Evolutionary conservation across 2,113 vertebrate genomes (phyloP).

Genomic region (Atlantisia rogersi): DNA sequence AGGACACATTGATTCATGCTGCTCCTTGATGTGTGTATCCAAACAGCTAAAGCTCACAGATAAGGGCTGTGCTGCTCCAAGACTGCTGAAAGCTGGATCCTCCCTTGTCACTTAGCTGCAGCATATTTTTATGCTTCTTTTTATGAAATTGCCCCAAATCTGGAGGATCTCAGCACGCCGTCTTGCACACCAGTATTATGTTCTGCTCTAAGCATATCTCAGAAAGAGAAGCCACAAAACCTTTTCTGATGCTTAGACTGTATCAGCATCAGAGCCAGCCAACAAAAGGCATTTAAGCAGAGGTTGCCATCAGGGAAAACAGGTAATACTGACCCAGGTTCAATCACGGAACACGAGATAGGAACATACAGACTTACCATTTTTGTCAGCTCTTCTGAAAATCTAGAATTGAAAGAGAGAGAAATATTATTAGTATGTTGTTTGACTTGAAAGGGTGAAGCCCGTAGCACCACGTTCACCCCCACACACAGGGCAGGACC

Average conservation of each 20-base stretch:
- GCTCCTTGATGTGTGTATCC: rapidly evolving
- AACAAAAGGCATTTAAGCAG: background rate
- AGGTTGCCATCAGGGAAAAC: background rate
- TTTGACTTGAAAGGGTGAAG: background rate
- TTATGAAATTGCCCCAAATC: background rate
- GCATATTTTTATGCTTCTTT: background rate
- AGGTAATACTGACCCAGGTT: background rate
- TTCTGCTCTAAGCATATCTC: background rate
- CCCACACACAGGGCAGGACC: background rate
- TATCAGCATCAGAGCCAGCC: rapidly evolving
- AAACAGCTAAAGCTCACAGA: background rate
- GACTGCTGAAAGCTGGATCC: background rate
- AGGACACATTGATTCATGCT: background rate
- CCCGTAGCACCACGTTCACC: rapidly evolving
- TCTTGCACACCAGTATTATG: background rate
- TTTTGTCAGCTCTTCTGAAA: constrained; percentile 84
- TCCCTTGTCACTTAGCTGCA: background rate
- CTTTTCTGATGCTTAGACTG: background rate
- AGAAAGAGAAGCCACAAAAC: background rate
- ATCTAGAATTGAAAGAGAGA: constrained; percentile 73
- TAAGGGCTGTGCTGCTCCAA: background rate
- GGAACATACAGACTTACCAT: constrained; percentile 72
- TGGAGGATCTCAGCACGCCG: background rate
- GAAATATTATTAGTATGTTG: background rate
- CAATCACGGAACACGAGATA: background rate